Evolutionary conservation across 30 jellyfish, hydroid and myxozoan species (phyloP), one percentile per base, ranked within the genome.

Genomic region (Aurelia aurita complex sp. Pacific): DNA sequence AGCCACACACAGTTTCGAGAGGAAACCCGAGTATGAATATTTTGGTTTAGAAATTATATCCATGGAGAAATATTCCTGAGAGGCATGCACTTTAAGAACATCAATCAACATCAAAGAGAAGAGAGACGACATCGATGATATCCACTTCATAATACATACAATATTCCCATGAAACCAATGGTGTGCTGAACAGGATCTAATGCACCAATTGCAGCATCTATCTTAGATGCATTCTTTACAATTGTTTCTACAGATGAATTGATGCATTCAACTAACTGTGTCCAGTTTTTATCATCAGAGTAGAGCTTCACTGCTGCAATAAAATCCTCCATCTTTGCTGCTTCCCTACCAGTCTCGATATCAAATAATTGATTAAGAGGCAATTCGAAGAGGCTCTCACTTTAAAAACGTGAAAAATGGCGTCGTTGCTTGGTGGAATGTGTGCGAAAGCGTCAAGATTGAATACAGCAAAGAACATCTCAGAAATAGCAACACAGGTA

Each of bases 201-300:
- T 10, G 98, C 96, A 53, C 82, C 90, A 50, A 93, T 68, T 1
- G 98, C 97, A 12, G 97, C 87, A 67, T 93, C 98, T 33, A 93
- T 85, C 68, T 93, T 93, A 13, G 97, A 83, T 1, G 96, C 97
- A 93, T 93, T 93, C 74, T 85, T 93, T 13, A 88, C 88, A 32
- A 93, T 82, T 18, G 80, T 65, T 17, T 94, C 93, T 5, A 67
- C 84, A 15, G 98, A 93, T 19, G 89, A 85, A 71, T 78, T 93
- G 59, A 93, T 83, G 52, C 93, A 88, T 78, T 87, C 98, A 17
- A 67, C 86, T 17, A 93, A 88, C 55, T 80, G 96, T 17, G 77
- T 69, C 98, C 98, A 93, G 62, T 93, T 93, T 72, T 93, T 88
- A 59, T 93, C 98, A 18, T 79, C 93, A 29, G 97, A 93, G 80